Evolutionary conservation across 2,888 invertebrate genomes (phyloP).

Genomic region (Linyphia triangularis): DNA sequence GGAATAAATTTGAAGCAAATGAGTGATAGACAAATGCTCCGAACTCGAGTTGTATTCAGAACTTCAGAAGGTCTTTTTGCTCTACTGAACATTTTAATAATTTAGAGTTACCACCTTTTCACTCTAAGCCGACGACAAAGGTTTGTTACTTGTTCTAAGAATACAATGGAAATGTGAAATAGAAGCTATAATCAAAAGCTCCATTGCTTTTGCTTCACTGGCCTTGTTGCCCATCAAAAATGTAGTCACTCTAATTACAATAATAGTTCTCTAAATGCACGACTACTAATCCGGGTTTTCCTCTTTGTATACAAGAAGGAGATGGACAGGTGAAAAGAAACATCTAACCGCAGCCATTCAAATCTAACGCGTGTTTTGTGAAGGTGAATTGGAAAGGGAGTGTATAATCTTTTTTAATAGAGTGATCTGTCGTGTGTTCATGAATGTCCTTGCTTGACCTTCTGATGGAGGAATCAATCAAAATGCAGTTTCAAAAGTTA

Average conservation of each 20-base stretch:
- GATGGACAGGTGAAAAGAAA: conserved; percentile 6
- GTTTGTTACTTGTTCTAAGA: no score
- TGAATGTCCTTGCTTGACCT: background rate
- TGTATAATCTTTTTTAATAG: background rate
- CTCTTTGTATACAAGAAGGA: background rate
- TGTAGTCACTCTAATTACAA: background rate
- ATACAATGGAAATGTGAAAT: no score
- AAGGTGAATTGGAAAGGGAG: background rate
- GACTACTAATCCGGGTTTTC: conserved; percentile 7
- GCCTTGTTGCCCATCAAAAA: background rate
- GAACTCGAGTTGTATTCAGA: no score
- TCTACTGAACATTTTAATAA: no score
- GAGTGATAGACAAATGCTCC: no score
- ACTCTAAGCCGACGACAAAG: no score
- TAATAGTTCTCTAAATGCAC: conserved; percentile 20
- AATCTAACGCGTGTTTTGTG: background rate
- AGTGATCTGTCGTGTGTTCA: background rate
- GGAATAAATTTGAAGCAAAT: no score
- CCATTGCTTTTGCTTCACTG: background rate
- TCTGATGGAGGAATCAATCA: background rate
- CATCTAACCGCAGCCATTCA: background rate
- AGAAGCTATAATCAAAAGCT: no score
- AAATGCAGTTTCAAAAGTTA: background rate
- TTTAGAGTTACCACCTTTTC: no score
- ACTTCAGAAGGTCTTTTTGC: no score